These are phyloP conservation scores for Napeogenes sylphis DNA, from an alignment of 2,888 invertebrate species.

Conservation along the genomic window DNA sequence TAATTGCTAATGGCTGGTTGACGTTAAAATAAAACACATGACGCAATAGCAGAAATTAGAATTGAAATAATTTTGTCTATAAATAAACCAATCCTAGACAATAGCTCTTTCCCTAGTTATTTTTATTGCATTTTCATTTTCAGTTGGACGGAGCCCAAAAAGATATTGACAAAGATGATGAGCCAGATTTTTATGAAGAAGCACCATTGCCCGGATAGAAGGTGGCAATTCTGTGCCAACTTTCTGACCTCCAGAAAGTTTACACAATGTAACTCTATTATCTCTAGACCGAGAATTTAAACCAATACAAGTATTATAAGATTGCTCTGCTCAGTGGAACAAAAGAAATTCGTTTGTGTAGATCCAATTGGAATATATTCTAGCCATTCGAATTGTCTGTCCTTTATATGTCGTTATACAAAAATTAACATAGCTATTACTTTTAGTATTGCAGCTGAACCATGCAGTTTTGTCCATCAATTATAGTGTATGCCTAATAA, in stretches of 20 bases:
- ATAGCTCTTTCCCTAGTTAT: constrained; percentile 19
- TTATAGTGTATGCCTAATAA: too few relatives aligned
- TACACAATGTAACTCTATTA: background rate
- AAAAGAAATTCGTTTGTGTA: too few relatives aligned
- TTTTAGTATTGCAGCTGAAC: too few relatives aligned
- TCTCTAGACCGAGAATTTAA: background rate
- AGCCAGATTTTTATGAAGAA: constrained; percentile 96
- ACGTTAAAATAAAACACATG: constrained; percentile 3
- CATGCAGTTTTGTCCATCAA: too few relatives aligned
- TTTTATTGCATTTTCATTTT: constrained; percentile 21
- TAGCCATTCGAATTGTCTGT: too few relatives aligned
- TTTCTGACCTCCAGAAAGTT: background rate
- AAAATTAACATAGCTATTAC: too few relatives aligned
- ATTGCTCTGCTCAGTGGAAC: background rate
- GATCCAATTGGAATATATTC: too few relatives aligned
- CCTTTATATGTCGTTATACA: too few relatives aligned
- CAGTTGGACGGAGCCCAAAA: constrained; percentile 93
- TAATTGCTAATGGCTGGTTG: background rate
- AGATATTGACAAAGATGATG: constrained; percentile 88
- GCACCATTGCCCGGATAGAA: constrained; percentile 87
- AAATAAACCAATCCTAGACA: constrained; percentile 22
- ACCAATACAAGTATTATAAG: background rate
- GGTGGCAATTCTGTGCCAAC: background rate
- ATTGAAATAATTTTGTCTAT: constrained; percentile 17
- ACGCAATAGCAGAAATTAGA: constrained; percentile 11